Conservation (phyloP, 2,888 invertebrate species). For the Herminia tarsipennalis region DNA sequence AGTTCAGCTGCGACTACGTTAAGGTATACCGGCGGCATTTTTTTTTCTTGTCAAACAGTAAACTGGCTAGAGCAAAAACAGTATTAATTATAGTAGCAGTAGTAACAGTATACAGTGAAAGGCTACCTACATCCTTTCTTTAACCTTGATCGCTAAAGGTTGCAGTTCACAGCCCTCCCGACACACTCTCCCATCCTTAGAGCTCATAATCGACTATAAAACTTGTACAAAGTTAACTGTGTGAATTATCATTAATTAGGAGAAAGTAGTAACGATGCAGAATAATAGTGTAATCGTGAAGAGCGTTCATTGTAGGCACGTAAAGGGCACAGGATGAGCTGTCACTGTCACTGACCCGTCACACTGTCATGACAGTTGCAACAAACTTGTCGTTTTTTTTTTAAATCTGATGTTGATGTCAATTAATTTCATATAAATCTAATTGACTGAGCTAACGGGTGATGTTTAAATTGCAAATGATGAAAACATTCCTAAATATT, state of each 20-base stretch:
- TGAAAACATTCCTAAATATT: conserved; percentile 3
- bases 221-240: conserved; percentile 39
- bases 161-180: conserved; percentile 19
- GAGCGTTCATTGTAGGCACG: conserved; percentile 54
- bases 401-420: neutral
- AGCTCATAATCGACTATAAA: conserved; percentile 22
- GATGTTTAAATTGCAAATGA: conserved; percentile 22
- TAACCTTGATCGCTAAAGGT: conserved; percentile 41
- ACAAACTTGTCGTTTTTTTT: too few relatives aligned
- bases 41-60: too few relatives aligned
- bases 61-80: too few relatives aligned
- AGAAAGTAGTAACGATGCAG: conserved; percentile 65
- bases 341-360: conserved; percentile 5
- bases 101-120: conserved; percentile 8
- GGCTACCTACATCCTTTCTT: conserved; percentile 26
- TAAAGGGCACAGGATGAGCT: conserved; percentile 60
- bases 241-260: conserved; percentile 60
- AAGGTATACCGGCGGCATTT: too few relatives aligned
- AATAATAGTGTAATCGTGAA: conserved; percentile 53
- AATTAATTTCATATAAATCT: too few relatives aligned
- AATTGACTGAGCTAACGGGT: conserved; percentile 3
- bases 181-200: conserved; percentile 12
- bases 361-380: too few relatives aligned
- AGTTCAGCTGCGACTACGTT: too few relatives aligned
- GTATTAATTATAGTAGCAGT: too few relatives aligned